Percentiles rank a stretch among this genome's conserved stretches.
Evolutionary conservation across 2,888 invertebrate genomes (phyloP).

Genomic region (Antheraea assamensis): DNA sequence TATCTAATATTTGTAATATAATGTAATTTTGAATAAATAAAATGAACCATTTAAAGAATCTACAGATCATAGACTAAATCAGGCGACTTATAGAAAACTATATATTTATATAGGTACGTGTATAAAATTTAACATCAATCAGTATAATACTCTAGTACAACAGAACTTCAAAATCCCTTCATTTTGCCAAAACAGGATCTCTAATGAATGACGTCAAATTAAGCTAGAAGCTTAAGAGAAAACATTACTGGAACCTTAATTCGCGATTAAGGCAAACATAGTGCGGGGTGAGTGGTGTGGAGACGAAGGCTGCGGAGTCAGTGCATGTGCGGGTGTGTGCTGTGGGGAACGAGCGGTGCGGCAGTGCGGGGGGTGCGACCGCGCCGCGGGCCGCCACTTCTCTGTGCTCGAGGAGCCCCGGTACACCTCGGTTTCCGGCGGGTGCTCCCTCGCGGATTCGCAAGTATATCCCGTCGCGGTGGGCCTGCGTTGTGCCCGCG

Average conservation of each 20-base stretch:
- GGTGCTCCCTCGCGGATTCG: constrained; percentile 76
- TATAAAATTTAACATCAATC: constrained; percentile 3
- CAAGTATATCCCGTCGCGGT: constrained; percentile 65
- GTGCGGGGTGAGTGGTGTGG: constrained; percentile 79
- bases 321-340: constrained; percentile 68
- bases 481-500: constrained; percentile 50
- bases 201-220: constrained; percentile 76
- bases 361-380: constrained; percentile 36
- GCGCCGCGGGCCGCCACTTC: constrained; percentile 79
- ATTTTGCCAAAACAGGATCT: constrained; percentile 53
- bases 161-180: constrained; percentile 45
- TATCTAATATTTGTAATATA: too few species aligned
- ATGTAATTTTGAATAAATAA: not conserved
- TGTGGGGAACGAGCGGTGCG: constrained; percentile 48
- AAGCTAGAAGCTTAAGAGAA: constrained; percentile 76
- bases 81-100: not conserved
- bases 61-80: not conserved
- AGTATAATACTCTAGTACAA: not conserved
- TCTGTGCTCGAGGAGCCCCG: constrained; percentile 80
- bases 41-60: not conserved
- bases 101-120: not conserved
- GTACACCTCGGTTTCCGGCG: constrained; percentile 81
- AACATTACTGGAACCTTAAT: constrained; percentile 80
- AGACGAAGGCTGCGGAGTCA: constrained; percentile 74
- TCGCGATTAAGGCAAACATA: constrained; percentile 81